These are phyloP conservation scores for Hydraecia micacea DNA, from an alignment of 2,888 invertebrate genomes.

Conservation along the genomic window DNA sequence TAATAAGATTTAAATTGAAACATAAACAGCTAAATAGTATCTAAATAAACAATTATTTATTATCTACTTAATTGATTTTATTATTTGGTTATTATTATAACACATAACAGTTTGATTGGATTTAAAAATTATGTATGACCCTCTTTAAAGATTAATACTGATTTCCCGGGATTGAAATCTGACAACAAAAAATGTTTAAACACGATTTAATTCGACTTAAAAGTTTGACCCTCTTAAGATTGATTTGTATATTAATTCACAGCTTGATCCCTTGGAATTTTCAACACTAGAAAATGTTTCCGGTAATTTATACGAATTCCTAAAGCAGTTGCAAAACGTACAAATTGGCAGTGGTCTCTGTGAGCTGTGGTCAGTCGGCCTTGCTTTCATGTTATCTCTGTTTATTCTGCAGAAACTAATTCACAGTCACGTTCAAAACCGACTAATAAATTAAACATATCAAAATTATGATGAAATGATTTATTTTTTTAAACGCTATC, in stretches of 20 bases:
- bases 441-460: slow-evolving; percentile 35
- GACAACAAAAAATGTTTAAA: not conserved
- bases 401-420: slow-evolving; percentile 52
- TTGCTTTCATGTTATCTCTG: slow-evolving; percentile 67
- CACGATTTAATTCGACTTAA: not conserved
- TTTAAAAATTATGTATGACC: not conserved
- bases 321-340: slow-evolving; percentile 65
- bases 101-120: slow-evolving; percentile 5
- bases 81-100: not conserved
- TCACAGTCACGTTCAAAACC: slow-evolving; percentile 38
- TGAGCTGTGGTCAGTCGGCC: slow-evolving; percentile 55
- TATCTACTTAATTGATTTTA: not conserved
- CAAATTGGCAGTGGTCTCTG: slow-evolving; percentile 55
- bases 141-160: not conserved
- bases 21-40: slow-evolving; percentile 8
- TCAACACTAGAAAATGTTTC: slow-evolving; percentile 41
- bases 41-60: too few species aligned
- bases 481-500: slow-evolving; percentile 15
- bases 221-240: not conserved
- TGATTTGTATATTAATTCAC: not conserved
- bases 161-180: not conserved
- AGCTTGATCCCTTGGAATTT: slow-evolving; percentile 11
- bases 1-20: slow-evolving; percentile 12
- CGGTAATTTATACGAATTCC: slow-evolving; percentile 58
- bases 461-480: slow-evolving; percentile 30